Evolutionary conservation across 1,140 invertebrate species (phyloP), one percentile per base, ranked within the genome.

Genomic region (Coptotermes formosanus): DNA sequence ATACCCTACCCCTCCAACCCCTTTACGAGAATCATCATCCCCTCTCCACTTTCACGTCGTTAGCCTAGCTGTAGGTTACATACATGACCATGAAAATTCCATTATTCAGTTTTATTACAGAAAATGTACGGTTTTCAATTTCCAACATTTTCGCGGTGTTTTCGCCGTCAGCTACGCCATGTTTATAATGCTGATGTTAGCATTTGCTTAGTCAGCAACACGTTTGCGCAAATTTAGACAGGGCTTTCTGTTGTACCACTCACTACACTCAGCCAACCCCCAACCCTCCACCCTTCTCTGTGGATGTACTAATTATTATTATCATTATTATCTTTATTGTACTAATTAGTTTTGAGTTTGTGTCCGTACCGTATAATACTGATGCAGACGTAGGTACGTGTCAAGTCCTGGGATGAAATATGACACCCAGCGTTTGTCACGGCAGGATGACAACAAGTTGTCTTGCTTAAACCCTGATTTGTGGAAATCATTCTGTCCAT

Each of bases 71-170:
- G n/a, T 75, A 75, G 25, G 25, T 75, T 75, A 75, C n/a, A 30
- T 75, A 75, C n/a, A 75, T 30, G 64, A 8, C 64, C n/a, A 75
- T 75, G 64, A 75, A 75, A 75, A 30, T 75, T 75, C 64, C 64
- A 75, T 75, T 75, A 75, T 75, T 75, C 64, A 75, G 64, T 75
- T 75, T 75, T 75, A 75, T 75, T 30, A 75, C 16, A 75, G 64
- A 75, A 75, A 75, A 75, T 75, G n/a, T 75, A 75, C 64, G 64
- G 25, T 75, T n/a, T 75, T 75, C 64, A 75, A 75, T 75, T 75
- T 75, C n/a, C 64, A n/a, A 75, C 64, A 75, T 75, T 75, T 75
- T 75, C 9, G 25, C 7, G 64, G 52, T 19, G 14, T 55, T 75
- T 75, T 75, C n/a, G n/a, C 64, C 64, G n/a, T 30, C 64, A 75